Conservation (phyloP, 2,113 vertebrate species). For the Gracilinanus agilis region DNA sequence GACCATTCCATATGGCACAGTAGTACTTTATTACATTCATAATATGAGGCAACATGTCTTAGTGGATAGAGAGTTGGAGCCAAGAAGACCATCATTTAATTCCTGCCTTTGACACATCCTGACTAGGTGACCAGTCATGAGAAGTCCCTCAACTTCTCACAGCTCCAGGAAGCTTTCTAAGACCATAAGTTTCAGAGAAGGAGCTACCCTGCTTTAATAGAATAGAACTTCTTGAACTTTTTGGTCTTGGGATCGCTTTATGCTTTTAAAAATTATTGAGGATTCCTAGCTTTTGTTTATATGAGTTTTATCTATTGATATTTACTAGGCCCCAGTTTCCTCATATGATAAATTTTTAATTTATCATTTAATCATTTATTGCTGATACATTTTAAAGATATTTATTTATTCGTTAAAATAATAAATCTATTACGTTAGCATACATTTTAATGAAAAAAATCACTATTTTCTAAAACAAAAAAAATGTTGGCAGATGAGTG, state of each 20-base stretch:
- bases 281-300: neutral
- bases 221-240: neutral
- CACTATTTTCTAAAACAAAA: too few species aligned
- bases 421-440: neutral
- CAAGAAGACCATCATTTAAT: neutral
- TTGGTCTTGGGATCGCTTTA: neutral
- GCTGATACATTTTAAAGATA: neutral
- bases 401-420: neutral
- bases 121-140: neutral
- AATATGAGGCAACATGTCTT: neutral
- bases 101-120: neutral
- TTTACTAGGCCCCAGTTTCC: neutral
- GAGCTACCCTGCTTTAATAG: neutral
- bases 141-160: neutral
- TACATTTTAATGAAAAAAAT: too few species aligned
- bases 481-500: too few species aligned
- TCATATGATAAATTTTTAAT: neutral
- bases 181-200: neutral
- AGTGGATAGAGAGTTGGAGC: neutral
- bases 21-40: neutral
- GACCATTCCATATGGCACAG: neutral
- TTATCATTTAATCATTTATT: neutral
- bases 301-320: neutral
- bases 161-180: neutral
- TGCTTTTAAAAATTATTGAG: neutral